Evolutionary conservation across 2,113 vertebrate genomes (phyloP).

Genomic region (Trochalopteron elliotii): DNA sequence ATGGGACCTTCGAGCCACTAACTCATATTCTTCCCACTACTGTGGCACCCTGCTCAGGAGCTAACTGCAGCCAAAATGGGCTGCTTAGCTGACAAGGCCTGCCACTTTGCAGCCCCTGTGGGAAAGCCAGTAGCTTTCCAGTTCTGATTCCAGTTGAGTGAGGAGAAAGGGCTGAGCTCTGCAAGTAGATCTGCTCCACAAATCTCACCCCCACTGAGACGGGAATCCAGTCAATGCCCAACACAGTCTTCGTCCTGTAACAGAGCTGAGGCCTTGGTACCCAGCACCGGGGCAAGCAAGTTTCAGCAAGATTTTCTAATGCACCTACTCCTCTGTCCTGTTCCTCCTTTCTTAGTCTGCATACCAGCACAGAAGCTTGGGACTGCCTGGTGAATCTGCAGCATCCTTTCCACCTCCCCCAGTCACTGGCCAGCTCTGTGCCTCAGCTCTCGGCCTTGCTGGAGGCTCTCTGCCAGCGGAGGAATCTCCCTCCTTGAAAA

Average conservation of each 20-base stretch:
- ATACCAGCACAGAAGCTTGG: accelerated
- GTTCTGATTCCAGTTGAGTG: background rate
- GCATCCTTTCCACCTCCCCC: background rate
- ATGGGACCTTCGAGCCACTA: background rate
- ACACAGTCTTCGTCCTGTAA: accelerated
- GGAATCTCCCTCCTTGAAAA: background rate
- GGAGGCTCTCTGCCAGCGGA: background rate
- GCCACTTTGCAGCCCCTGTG: background rate
- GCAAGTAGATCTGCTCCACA: background rate
- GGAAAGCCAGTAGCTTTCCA: background rate
- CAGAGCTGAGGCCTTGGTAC: background rate
- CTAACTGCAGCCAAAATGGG: background rate
- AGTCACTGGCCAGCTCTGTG: background rate
- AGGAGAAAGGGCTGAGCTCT: background rate
- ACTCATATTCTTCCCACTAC: background rate
- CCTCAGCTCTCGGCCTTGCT: accelerated
- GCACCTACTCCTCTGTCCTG: background rate
- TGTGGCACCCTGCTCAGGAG: background rate
- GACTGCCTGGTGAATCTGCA: background rate
- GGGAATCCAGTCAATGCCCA: background rate
- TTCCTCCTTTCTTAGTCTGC: background rate
- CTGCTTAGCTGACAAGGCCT: background rate
- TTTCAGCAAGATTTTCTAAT: background rate
- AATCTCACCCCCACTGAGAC: background rate
- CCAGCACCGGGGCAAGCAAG: background rate